Base-by-base conservation (phyloP, 2,797 vertebrate species). In the Aselliscus stoliczkanus region DNA sequence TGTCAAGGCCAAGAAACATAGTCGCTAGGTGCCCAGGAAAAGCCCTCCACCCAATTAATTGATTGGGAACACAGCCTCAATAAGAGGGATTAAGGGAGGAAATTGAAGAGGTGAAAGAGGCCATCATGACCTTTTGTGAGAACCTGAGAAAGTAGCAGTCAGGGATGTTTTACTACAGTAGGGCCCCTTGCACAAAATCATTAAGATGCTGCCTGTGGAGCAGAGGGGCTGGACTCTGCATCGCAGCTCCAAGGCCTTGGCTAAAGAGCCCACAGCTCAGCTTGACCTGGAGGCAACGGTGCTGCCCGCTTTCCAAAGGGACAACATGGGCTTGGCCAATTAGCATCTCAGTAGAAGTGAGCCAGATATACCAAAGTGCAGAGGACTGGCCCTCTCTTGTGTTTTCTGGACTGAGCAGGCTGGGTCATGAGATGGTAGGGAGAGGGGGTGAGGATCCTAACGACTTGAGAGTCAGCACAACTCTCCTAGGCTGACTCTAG, bases 1-100 rank as follows among this genome's bases (percentile, higher is more conserved):
- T 90, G 83, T 93, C 27, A 27, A 90, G 47, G 34, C 62, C 47
- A 84, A 88, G 44, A 75, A 90, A 69, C 31, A 77, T 8, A 81
- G 65, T 76, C 84, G 25, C 80, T 95, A n/a, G 47, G 6, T 17
- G 23, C 44, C 39, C 18, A 18, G 39, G 42, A 25, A 86, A 60
- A 75, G 37, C 15, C n/a, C 15, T 65, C n/a, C 12, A 64, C 4
- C 31, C 21, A 60, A 42, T 52, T 50, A 47, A 79, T 50, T 93
- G 56, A 18, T 15, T 21, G 44, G 23, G 37, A 83, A 90, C 64
- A n/a, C 34, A 44, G 34, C 39, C 50, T 72, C 34, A 47, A 15
- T 52, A 56, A 54, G 23, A n/a, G 54, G 9, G 2, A 2, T 34
- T 34, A 69, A 83, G 69, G 21, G 1, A 42, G 50, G 18, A 69